These are phyloP conservation scores for Corythucha ciliata DNA, from an alignment of 2,888 invertebrate species.

Conservation along the genomic window DNA sequence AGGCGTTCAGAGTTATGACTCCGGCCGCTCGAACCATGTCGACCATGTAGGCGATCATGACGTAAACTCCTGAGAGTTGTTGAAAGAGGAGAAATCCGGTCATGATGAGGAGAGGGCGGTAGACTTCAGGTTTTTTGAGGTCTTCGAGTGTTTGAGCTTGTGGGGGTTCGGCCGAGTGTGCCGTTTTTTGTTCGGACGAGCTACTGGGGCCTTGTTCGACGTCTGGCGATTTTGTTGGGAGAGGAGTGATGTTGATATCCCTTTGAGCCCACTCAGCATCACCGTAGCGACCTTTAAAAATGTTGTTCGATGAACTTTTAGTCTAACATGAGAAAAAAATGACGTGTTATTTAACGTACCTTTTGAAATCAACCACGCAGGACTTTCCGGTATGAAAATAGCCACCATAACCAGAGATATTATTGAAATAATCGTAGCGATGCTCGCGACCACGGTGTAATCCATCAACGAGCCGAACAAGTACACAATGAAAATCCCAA, in stretches of 20 bases:
- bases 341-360: constrained; percentile 34
- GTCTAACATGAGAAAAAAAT: not conserved
- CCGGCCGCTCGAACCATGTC: constrained; percentile 41
- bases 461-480: constrained; percentile 45
- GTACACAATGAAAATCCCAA: constrained; percentile 48
- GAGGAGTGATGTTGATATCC: constrained; percentile 32
- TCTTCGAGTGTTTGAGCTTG: constrained; percentile 29
- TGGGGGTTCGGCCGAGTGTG: constrained; percentile 34
- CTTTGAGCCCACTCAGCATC: constrained; percentile 42
- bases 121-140: constrained; percentile 38
- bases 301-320: no score
- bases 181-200: constrained; percentile 10
- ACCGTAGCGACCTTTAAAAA: constrained; percentile 39
- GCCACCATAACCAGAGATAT: constrained; percentile 42
- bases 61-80: constrained; percentile 50
- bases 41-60: constrained; percentile 50
- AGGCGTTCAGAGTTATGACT: constrained; percentile 37
- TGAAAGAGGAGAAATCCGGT: constrained; percentile 49
- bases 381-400: constrained; percentile 47
- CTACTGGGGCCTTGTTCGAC: constrained; percentile 14
- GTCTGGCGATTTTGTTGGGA: constrained; percentile 27
- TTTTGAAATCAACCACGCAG: constrained; percentile 46
- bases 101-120: constrained; percentile 46
- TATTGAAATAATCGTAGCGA: constrained; percentile 41
- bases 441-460: constrained; percentile 37